Conservation (phyloP, 2,888 invertebrate genomes). For the Stegana nigrithorax region DNA sequence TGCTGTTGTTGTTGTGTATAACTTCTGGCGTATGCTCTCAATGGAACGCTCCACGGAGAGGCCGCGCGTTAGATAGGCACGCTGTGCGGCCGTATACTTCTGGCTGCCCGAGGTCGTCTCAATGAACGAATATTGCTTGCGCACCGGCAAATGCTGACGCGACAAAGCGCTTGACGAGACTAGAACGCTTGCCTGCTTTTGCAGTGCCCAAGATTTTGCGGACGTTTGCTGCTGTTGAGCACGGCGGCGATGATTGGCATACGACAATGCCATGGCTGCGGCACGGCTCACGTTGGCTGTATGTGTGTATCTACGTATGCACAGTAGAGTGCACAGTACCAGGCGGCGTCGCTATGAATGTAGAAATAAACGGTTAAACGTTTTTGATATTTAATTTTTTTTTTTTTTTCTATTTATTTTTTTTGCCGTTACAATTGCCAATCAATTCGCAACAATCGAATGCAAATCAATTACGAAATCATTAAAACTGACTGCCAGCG, state of each 20-base stretch:
- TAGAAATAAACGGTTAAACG: not conserved
- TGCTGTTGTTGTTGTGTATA: slow-evolving; percentile 33
- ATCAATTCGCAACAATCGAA: slow-evolving; percentile 48
- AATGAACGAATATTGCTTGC: slow-evolving; percentile 59
- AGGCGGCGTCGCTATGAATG: too few relatives aligned
- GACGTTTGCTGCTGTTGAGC: slow-evolving; percentile 50
- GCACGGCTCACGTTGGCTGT: too few relatives aligned
- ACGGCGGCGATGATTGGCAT: slow-evolving; percentile 53
- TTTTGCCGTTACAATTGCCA: slow-evolving; percentile 38
- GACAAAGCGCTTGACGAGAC: slow-evolving; percentile 2
- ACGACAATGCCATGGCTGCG: slow-evolving; percentile 55
- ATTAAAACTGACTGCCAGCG: slow-evolving; percentile 38
- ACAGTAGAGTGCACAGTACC: slow-evolving; percentile 11
- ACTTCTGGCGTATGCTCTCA: slow-evolving; percentile 52
- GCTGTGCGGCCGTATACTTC: slow-evolving; percentile 42
- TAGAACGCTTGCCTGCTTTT: slow-evolving; percentile 26
- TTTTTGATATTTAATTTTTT: not conserved
- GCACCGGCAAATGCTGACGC: slow-evolving; percentile 34
- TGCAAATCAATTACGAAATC: slow-evolving; percentile 56
- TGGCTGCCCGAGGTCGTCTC: slow-evolving; percentile 36
- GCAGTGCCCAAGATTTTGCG: slow-evolving; percentile 14
- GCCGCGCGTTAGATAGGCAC: slow-evolving; percentile 51
- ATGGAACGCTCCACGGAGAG: slow-evolving; percentile 58
- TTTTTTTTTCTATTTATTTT: too few relatives aligned
- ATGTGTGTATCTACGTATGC: too few relatives aligned